Percentiles rank a stretch among this genome's conserved stretches.
These are phyloP conservation scores for Leucophenga montana DNA, from an alignment of 2,888 invertebrate genomes.

Conservation along the genomic window DNA sequence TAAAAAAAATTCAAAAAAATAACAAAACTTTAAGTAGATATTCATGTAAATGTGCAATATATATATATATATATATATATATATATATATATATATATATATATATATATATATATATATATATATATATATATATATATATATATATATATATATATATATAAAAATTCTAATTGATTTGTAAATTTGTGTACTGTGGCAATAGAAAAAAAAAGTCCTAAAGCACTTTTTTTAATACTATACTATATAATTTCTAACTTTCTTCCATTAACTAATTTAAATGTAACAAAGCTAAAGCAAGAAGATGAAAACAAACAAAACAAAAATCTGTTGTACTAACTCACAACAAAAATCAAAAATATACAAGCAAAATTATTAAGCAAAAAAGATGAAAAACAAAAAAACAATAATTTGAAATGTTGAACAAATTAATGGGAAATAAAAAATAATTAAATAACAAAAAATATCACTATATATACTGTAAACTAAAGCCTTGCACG, in stretches of 20 bases:
- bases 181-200: neutral
- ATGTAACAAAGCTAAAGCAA: slow-evolving; percentile 7
- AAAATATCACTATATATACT: no score
- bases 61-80: slow-evolving; percentile 37
- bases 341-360: no score
- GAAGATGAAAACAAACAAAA: no score
- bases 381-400: no score
- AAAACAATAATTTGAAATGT: no score
- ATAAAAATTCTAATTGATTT: slow-evolving; percentile 5
- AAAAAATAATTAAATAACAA: no score
- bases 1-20: slow-evolving; percentile 3
- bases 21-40: slow-evolving; percentile 8
- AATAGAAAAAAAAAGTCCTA: slow-evolving; percentile 12
- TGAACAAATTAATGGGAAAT: no score
- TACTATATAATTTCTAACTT: slow-evolving; percentile 36
- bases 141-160: slow-evolving; percentile 21
- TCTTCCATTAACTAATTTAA: slow-evolving; percentile 29
- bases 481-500: no score
- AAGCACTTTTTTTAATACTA: slow-evolving; percentile 37
- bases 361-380: no score
- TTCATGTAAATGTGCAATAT: slow-evolving; percentile 22
- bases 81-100: slow-evolving; percentile 31
- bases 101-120: slow-evolving; percentile 33
- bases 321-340: no score
- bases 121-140: slow-evolving; percentile 37